Evolutionary conservation across 2,888 invertebrate species (phyloP), one percentile per base, ranked within the genome.

Genomic region (Oligia fasciuncula): DNA sequence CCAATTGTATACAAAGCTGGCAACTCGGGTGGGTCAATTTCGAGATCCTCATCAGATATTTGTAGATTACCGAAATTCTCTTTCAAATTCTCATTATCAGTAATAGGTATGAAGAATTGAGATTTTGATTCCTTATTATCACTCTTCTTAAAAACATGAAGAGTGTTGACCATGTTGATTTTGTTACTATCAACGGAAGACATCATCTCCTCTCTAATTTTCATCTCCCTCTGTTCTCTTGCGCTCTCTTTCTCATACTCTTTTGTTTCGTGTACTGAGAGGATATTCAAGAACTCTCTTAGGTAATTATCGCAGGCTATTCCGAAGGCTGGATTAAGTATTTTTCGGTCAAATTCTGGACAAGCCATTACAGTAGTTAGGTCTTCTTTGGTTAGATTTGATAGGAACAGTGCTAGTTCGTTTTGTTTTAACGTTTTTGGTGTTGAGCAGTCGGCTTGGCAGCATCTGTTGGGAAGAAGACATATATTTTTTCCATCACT

Each of bases 281-380:
- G 88, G 0, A 93, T 90, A 71, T 94, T 94, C 0, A 95, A 81
- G 67, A 97, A 95, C 29, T 95, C 95, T 86, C 93, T 94, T 57
- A 97, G 85, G 90, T 97, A 97, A 60, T 92, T 92, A 77, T 97
- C 95, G 80, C 97, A 95, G 1, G 97, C 93, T 17, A 97, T 93
- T 90, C 95, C 95, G 79, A 97, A 97, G 82, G 97, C 96, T 6
- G 97, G 94, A 51, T 93, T 91, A 13, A 97, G 91, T 65, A 97
- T 94, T 91, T 96, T 96, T 76, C 96, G 96, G 89, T 97, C 96
- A 85, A 97, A 97, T 84, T 96, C 96, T 5, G 94, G 92, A 73
- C 96, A 96, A 1, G 93, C 91, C 92, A 97, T 95, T 73, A 97
- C 94, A 46, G 95, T 94, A 85, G 93, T 95, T 88, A 97, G 90